These are phyloP conservation scores for Addax nasomaculatus DNA, from an alignment of 2,113 vertebrate genomes.

Conservation along the genomic window DNA sequence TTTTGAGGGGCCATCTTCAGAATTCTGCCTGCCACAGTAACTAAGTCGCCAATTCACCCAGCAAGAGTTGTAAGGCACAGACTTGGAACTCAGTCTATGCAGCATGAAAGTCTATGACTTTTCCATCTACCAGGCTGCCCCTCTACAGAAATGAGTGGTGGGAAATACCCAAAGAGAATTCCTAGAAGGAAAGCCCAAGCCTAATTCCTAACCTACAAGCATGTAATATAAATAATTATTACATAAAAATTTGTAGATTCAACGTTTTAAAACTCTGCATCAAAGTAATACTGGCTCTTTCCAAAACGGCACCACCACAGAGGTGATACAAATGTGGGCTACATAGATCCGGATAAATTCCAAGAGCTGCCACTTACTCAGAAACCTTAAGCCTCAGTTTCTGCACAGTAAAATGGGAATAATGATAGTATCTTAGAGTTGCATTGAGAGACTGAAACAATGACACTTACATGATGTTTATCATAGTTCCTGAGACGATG, in stretches of 20 bases:
- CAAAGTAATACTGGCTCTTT: background rate
- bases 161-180: background rate
- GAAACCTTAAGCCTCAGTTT: background rate
- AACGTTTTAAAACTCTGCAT: background rate
- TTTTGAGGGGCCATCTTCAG: background rate
- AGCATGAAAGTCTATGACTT: background rate
- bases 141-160: background rate
- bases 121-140: background rate
- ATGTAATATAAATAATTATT: slow-evolving; percentile 15
- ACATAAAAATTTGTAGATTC: background rate
- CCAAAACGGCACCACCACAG: background rate
- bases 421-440: background rate
- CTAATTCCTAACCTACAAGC: background rate
- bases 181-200: background rate
- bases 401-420: background rate
- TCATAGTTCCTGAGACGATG: background rate
- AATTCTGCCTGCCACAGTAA: background rate
- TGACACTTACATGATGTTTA: background rate
- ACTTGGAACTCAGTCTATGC: background rate
- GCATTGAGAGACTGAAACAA: background rate
- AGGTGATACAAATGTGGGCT: background rate
- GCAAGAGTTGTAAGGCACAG: background rate
- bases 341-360: background rate
- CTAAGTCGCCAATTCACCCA: background rate
- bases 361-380: background rate